Conservation (phyloP, 2,888 invertebrate species). For the Eupithecia centaureata region DNA sequence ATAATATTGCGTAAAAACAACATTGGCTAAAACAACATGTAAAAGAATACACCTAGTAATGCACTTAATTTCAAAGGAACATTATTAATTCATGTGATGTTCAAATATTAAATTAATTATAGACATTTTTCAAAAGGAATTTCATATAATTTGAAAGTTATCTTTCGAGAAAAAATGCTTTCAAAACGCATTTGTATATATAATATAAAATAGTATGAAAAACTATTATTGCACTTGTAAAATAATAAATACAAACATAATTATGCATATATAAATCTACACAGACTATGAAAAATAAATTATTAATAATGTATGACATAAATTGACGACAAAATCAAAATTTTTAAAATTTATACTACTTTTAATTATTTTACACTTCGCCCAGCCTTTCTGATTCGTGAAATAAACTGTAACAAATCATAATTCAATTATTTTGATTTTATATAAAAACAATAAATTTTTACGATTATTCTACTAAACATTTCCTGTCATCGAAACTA, state of each 20-base stretch:
- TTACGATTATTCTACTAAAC: neutral
- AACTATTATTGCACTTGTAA: conserved; percentile 35
- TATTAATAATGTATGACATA: neutral
- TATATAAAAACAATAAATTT: neutral
- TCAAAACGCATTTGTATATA: neutral
- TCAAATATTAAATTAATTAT: conserved; percentile 23
- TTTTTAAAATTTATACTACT: neutral
- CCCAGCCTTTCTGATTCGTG: neutral
- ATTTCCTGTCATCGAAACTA: neutral
- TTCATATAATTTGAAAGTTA: neutral
- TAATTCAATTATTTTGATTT: neutral
- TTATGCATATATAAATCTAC: neutral
- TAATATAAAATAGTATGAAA: neutral
- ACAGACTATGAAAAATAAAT: neutral
- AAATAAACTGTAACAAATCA: neutral
- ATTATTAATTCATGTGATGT: conserved; percentile 19
- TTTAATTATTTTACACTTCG: neutral
- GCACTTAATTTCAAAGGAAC: conserved; percentile 35
- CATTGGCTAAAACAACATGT: conserved; percentile 8
- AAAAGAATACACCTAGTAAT: conserved; percentile 34
- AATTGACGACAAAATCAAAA: neutral
- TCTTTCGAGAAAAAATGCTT: neutral
- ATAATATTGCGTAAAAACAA: conserved; percentile 21
- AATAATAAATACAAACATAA: neutral
- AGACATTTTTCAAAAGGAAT: neutral